Base-by-base conservation (phyloP, 1,140 invertebrate genomes). In the Sweltsa coloradensis region DNA sequence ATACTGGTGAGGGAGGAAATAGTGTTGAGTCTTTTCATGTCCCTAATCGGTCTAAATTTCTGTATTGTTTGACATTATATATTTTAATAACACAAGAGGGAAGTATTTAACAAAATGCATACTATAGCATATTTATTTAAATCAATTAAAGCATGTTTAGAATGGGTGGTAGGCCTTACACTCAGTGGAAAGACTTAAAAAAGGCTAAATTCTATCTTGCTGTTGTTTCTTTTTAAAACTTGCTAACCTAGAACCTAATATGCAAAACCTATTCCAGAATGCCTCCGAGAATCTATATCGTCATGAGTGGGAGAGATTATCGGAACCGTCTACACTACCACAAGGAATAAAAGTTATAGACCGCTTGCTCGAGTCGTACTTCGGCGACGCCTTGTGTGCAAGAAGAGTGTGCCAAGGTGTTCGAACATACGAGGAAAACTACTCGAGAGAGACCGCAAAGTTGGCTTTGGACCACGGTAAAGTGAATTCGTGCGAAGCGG, bases 361-460 rank as follows among this genome's bases (percentile, higher is more conserved):
- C 7, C 18, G 34, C 14, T 9, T 31, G n/a, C 43, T 45, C n/a
- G 26, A 16, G n/a, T 26, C 26, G 23, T 34, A 45, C 27, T 45
- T 45, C 23, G 43, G 43, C 21, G 43, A 45, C 43, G 14, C 6
- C 1, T n/a, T 45, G 25, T 45, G 43, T 22, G 36, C 23, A n/a
- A 22, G 16, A 5, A 5, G 3, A 4, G 43, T 31, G 0, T 18
- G 31, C 23, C n/a, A 31, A 34, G n/a, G n/a, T n/a, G n/a, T n/a
- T n/a, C 27, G 3, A 6, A 7, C 23, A 1, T 21, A 21, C 19
- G n/a, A 14, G 14, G 14, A 3, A n/a, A 1, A 26, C 16, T 22
- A 34, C 6, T 6, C 9, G n/a, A 26, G 13, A 6, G 16, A 34
- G 3, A 16, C 4, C 19, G 26, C 22, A 14, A 31, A 21, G 6